Conservation (phyloP, 2,888 invertebrate species). For the Parapristionchus giblindavisi region DNA sequence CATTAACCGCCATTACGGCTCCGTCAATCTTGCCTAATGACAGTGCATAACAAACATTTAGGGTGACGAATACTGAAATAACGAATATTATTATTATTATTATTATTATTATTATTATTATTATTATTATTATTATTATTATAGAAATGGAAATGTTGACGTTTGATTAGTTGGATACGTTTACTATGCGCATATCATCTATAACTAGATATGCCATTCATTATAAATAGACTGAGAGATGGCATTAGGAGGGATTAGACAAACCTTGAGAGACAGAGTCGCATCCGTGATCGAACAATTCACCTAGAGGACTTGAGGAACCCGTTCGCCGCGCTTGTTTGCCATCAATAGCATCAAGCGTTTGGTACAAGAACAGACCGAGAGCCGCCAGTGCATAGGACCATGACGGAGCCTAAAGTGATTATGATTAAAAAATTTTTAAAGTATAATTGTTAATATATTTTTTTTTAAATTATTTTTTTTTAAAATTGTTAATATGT, state of each 20-base stretch:
- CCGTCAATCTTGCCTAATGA: constrained; percentile 89
- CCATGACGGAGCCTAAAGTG: constrained; percentile 84
- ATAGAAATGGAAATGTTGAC: neutral
- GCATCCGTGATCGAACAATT: constrained; percentile 98
- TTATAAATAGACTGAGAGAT: neutral
- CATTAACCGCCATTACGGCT: constrained; percentile 94
- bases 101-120: too few relatives aligned
- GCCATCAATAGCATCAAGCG: constrained; percentile 97
- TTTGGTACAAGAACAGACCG: constrained; percentile 95
- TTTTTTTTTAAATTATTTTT: too few relatives aligned
- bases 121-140: too few relatives aligned
- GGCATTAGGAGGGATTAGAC: neutral
- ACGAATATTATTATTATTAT: neutral
- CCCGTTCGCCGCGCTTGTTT: constrained; percentile 96
- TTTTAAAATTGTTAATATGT: too few relatives aligned
- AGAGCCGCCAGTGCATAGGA: constrained; percentile 88
- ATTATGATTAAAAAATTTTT: too few relatives aligned
- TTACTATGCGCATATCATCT: too few relatives aligned
- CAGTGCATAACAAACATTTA: constrained; percentile 93
- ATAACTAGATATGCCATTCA: neutral
- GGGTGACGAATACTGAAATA: constrained; percentile 85
- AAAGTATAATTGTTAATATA: too few relatives aligned
- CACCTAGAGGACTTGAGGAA: constrained; percentile 90
- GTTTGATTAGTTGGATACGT: neutral
- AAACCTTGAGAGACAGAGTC: constrained; percentile 91